Base-by-base conservation (phyloP, 2,113 vertebrate species). In the Poicephalus gulielmi region DNA sequence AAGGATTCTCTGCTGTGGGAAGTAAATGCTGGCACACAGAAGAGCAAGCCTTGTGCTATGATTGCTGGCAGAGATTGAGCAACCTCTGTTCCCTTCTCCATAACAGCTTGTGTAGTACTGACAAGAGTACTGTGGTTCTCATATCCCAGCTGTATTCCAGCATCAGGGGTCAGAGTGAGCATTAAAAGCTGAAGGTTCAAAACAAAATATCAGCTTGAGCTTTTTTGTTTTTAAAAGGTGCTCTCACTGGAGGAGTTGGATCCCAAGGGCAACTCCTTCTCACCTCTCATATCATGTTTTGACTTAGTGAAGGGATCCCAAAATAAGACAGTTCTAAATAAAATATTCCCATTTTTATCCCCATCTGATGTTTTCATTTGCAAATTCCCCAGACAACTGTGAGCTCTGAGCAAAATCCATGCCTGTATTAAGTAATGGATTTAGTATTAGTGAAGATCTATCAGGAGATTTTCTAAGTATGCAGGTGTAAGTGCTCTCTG, bases 41-140 rank as follows among this genome's bases (percentile, higher is more conserved):
- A 70, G 73, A 78, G 30, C 33, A 78, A 93, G 41, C 5, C 50
- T 55, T 76, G 60, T 25, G 62, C 60, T 96, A 4, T 50, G 14
- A 63, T 93, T 93, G 50, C 82, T 95, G 88, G 85, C 88, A 92
- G 64, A 78, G 59, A 41, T 39, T 83, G 71, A 92, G 64, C 37
- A 94, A 24, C 68, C 50, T 78, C 75, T 69, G 52, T 64, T 95
- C 85, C 59, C 37, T 78, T 88, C 85, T 92, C 47, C 16, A 2
- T 94, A 94, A 94, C 96, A 96, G 93, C 55, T 96, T 95, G 37
- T 90, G 93, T 47, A 84, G 35, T 11, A 52, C 86, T 95, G 95
- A 96, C 90, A 97, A 83, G 92, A 92, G 35, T 60, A 11, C 73
- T 90, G 88, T 83, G 50, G 50, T 83, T 96, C 88, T 95, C 90